These are phyloP conservation scores for Mamestra brassicae DNA, from an alignment of 2,888 invertebrate species.

Conservation along the genomic window DNA sequence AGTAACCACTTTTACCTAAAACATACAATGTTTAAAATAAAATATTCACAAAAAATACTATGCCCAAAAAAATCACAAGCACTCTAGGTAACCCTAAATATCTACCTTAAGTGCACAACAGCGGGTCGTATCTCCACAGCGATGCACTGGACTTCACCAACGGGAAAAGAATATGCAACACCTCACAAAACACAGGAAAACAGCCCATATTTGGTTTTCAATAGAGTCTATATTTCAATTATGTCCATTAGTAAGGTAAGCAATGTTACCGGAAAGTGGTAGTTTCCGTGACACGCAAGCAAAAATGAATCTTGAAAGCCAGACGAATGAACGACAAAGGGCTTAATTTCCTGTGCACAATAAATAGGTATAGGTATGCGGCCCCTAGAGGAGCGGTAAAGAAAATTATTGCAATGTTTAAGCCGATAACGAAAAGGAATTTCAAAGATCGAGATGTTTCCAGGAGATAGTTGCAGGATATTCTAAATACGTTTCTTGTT, in stretches of 20 bases:
- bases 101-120: slow-evolving; percentile 80
- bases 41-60: not conserved
- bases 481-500: not conserved
- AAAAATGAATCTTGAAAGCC: slow-evolving; percentile 75
- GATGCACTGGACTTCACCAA: slow-evolving; percentile 77
- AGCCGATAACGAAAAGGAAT: not conserved
- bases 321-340: slow-evolving; percentile 72
- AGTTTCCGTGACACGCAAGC: slow-evolving; percentile 67
- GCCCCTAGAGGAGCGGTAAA: slow-evolving; percentile 48
- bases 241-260: slow-evolving; percentile 65
- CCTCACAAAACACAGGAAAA: slow-evolving; percentile 63
- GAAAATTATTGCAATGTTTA: slow-evolving; percentile 10
- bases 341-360: slow-evolving; percentile 81
- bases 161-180: slow-evolving; percentile 72
- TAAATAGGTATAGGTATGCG: slow-evolving; percentile 64
- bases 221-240: slow-evolving; percentile 73
- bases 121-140: slow-evolving; percentile 76
- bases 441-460: not conserved
- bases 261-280: slow-evolving; percentile 63
- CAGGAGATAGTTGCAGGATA: not conserved
- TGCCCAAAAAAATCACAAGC: slow-evolving; percentile 5
- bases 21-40: not conserved
- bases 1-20: not conserved
- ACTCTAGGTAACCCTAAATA: slow-evolving; percentile 72
- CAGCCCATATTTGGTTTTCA: slow-evolving; percentile 58